Percentiles rank a stretch among this genome's conserved stretches.
Conservation (phyloP, 2,888 invertebrate species). For the Doris montereyensis region DNA sequence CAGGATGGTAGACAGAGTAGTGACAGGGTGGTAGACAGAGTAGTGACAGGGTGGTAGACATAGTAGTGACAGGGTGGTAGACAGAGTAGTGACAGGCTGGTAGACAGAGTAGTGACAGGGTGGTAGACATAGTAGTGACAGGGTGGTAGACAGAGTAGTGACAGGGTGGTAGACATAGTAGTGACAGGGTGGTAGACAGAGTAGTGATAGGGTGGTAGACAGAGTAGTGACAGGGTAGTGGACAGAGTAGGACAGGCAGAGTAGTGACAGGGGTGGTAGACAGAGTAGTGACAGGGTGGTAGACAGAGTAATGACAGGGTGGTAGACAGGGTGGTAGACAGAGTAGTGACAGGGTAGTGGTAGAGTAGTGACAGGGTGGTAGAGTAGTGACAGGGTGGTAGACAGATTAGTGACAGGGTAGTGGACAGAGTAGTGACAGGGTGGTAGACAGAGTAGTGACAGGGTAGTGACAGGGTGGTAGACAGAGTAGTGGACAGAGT, state of each 20-base stretch:
- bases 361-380: too few species aligned
- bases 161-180: too few species aligned
- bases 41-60: constrained; percentile 29
- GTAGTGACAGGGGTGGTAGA: background rate
- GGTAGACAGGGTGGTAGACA: too few species aligned
- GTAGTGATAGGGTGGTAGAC: too few species aligned
- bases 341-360: too few species aligned
- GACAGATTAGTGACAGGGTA: too few species aligned
- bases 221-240: constrained; percentile 11
- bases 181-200: background rate
- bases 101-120: background rate
- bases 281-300: background rate
- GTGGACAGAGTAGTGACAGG: background rate
- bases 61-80: too few species aligned
- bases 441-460: background rate
- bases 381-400: too few species aligned
- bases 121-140: background rate
- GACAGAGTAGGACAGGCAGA: background rate
- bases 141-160: background rate
- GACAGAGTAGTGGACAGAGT: background rate
- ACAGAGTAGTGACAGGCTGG: constrained; percentile 22
- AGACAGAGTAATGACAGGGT: constrained; percentile 16
- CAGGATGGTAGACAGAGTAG: background rate
- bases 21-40: background rate
- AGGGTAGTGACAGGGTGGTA: background rate